Percentiles rank a stretch among this genome's conserved stretches.
These are phyloP conservation scores for Teleiodes luculella DNA, from an alignment of 2,888 invertebrate genomes.

Conservation along the genomic window DNA sequence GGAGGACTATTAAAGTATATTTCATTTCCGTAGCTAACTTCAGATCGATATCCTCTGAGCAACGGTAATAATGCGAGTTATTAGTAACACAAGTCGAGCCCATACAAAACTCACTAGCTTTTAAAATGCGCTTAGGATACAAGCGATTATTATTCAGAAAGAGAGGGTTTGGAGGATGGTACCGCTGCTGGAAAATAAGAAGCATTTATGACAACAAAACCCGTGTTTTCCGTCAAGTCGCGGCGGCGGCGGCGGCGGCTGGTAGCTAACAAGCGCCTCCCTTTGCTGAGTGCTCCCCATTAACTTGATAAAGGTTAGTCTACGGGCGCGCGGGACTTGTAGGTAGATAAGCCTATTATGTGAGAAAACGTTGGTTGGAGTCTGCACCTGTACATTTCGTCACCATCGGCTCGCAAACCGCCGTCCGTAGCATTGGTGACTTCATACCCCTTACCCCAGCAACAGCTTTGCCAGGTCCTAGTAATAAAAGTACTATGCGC, in stretches of 20 bases:
- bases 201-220: constrained; percentile 13
- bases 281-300: constrained; percentile 17
- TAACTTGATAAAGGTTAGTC: constrained; percentile 23
- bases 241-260: neutral
- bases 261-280: constrained; percentile 12
- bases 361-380: constrained; percentile 1
- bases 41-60: too few species aligned
- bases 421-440: neutral
- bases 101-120: too few species aligned
- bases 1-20: too few species aligned
- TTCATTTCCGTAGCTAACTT: too few species aligned
- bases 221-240: constrained; percentile 11
- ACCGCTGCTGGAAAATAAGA: neutral
- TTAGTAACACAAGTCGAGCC: too few species aligned
- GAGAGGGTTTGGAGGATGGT: constrained; percentile 5
- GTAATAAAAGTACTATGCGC: too few species aligned
- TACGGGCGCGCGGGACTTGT: constrained; percentile 6
- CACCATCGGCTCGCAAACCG: neutral
- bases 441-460: too few species aligned
- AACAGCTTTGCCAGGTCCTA: too few species aligned
- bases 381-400: neutral
- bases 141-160: neutral
- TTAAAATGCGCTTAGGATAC: too few species aligned
- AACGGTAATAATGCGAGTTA: too few species aligned
- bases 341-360: constrained; percentile 15